Evolutionary conservation across 2,888 invertebrate genomes (phyloP), one percentile per base, ranked within the genome.

Genomic region (Boloria selene): DNA sequence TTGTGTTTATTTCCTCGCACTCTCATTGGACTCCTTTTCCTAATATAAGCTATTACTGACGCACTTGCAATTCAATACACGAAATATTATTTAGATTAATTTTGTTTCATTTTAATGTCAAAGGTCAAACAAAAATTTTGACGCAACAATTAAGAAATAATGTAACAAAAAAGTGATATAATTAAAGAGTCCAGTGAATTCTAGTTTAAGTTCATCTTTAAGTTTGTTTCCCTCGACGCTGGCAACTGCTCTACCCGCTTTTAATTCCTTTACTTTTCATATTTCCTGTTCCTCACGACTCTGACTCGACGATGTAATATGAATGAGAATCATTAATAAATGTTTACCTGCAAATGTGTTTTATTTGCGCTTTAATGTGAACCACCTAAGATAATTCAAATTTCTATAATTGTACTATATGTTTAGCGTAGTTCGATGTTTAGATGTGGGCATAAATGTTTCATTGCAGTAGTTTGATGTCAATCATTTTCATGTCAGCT

Each of bases 321-420:
- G 72, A 80, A 82, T 77, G 82, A 84, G 76, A 78, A 77, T 79
- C 76, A 75, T 80, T 52, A 92, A 92, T 91, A 92, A 92, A 92
- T 88, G 85, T 89, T 87, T 73, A 73, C 79, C 76, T 77, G 83
- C 79, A 78, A 84, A 77, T 78, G 89, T 88, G 86, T 90, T 91
- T 92, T 90, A 86, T 90, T 91, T 87, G 85, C 81, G 83, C 86
- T 87, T 82, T 79, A 69, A 79, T 80, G 76, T 78, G 71, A 67
- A 70, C 72, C 72, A 75, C 70, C 68, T 56, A 59, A 71, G 65
- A 67, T 47, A 70, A 70, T 69, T 70, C 31, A 69, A 22, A 31
- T 65, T 22, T 61, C 66, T 72, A 44, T 53, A 72, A 70, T 68
- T 70, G 64, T 7, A n/a, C 7, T 73, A 63, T 56, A 70, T 72